These are phyloP conservation scores for Tipula vernalis DNA, from an alignment of 2,888 invertebrate genomes.

Conservation along the genomic window DNA sequence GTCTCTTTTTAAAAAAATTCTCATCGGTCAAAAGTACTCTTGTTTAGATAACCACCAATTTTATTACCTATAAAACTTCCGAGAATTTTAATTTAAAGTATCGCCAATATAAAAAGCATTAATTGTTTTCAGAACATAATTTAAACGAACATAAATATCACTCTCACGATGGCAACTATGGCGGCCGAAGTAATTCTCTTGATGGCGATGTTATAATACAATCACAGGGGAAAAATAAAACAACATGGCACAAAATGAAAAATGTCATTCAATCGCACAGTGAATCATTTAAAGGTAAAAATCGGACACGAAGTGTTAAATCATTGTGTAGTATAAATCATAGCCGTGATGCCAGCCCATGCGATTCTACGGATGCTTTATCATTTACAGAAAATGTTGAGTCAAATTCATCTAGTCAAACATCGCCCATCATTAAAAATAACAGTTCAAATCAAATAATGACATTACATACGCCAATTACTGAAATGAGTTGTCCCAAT, in stretches of 20 bases:
- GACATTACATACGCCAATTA: constrained; percentile 9
- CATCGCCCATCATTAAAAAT: constrained; percentile 9
- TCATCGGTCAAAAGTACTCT: not conserved
- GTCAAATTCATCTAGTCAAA: not conserved
- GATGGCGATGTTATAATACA: constrained; percentile 22
- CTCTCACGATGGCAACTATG: not conserved
- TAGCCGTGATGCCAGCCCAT: constrained; percentile 20
- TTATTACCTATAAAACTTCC: not conserved
- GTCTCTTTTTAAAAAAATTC: too few species aligned
- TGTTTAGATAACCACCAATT: not conserved
- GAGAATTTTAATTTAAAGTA: not conserved
- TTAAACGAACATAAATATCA: not conserved
- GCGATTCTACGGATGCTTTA: constrained; percentile 17
- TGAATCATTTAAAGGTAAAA: constrained; percentile 18
- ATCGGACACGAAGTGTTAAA: constrained; percentile 18
- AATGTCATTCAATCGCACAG: constrained; percentile 55
- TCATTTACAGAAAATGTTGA: constrained; percentile 14
- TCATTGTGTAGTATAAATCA: constrained; percentile 16
- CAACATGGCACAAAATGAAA: constrained; percentile 68
- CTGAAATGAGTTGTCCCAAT: constrained; percentile 9
- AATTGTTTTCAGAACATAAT: not conserved
- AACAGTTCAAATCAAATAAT: not conserved
- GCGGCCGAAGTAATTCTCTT: constrained; percentile 24
- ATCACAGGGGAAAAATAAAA: constrained; percentile 40
- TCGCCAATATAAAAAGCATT: not conserved